Evolutionary conservation across 2,113 vertebrate species (phyloP), one percentile per base, ranked within the genome.

Genomic region (Crypturellus undulatus): DNA sequence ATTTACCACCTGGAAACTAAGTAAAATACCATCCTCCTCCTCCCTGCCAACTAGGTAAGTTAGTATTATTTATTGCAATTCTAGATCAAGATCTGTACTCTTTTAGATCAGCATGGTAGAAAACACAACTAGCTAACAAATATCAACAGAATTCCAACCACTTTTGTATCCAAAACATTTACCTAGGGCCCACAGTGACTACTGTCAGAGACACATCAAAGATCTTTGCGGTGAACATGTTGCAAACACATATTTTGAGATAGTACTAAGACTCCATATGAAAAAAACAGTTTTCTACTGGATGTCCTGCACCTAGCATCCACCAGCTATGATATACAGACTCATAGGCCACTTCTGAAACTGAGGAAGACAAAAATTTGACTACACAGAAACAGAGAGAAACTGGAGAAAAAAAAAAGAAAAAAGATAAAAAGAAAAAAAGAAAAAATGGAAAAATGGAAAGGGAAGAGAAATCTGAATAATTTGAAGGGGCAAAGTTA

Each of bases 251-350:
- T 25, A 19, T 73, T 43, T 64, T 21, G n/a, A 79, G 6, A 26
- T 90, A 60, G 71, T 45, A 69, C 20, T 40, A 64, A 68, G 51
- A 64, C 34, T 32, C 64, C 43, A 2, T 1, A 40, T 59, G 58
- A 84, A 45, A 80, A 80, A 51, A 51, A 0, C 16, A 89, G 65
- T 56, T 25, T 36, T 58, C 19, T 58, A 38, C 3, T n/a, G 17
- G 72, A 54, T 0, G 0, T 38, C 59, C 25, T 87, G 54, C 62
- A 36, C 0, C 0, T 3, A 49, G 62, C 58, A 81, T 17, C 18
- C 52, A 69, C 79, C 40, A 72, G 73, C 15, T 42, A 52, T 4
- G 36, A 67, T n/a, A 77, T 0, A 0, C 28, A 36, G n/a, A 68
- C 17, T 77, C 45, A 32, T 12, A 13, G 34, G 38, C 68, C 14